Evolutionary conservation across 2,888 invertebrate species (phyloP).

Genomic region (Tipula helvola): DNA sequence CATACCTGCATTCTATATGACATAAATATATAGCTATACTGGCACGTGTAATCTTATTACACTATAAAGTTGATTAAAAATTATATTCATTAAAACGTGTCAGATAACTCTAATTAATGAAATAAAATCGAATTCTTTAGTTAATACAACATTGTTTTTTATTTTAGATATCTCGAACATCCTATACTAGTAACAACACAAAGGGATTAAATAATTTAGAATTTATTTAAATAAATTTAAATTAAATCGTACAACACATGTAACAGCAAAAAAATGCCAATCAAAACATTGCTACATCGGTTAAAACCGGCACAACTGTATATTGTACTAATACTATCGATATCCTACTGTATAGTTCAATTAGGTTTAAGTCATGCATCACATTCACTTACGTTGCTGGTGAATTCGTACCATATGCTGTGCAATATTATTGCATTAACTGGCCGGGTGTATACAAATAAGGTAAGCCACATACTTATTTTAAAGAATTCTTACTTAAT

Average conservation of each 20-base stretch:
- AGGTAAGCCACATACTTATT: constrained; percentile 41
- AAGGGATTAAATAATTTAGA: background rate
- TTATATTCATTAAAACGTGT: background rate
- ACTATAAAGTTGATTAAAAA: background rate
- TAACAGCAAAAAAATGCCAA: constrained; percentile 43
- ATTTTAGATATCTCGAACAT: background rate
- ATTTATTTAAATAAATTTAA: too few relatives aligned
- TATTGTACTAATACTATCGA: constrained; percentile 57
- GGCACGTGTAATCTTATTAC: too few relatives aligned
- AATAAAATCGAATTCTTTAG: background rate
- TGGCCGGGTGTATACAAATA: constrained; percentile 65
- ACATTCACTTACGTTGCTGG: constrained; percentile 80
- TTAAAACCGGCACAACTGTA: constrained; percentile 64
- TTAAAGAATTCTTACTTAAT: background rate
- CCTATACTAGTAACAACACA: background rate
- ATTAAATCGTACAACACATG: too few relatives aligned
- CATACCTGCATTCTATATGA: too few relatives aligned
- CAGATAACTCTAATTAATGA: too few relatives aligned
- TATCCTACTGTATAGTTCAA: constrained; percentile 67
- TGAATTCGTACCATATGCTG: constrained; percentile 89
- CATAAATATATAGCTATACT: background rate
- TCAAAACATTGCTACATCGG: constrained; percentile 63
- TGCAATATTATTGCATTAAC: constrained; percentile 81
- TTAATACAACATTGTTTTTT: background rate
- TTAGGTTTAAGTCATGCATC: constrained; percentile 78